Conservation (phyloP, 2,113 vertebrate genomes). For the Sigmodon hispidus region DNA sequence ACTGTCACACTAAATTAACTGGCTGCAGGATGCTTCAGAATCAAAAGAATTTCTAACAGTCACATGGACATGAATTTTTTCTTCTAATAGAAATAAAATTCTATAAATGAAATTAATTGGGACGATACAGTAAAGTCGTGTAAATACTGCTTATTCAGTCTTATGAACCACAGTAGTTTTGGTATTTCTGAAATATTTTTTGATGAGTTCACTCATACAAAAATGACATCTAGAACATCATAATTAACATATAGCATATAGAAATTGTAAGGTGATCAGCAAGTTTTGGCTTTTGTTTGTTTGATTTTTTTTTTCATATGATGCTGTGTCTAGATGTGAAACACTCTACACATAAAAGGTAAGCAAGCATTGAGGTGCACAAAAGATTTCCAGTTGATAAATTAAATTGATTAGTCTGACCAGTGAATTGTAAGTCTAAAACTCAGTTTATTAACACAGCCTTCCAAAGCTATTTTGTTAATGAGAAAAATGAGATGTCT, state of each 20-base stretch:
- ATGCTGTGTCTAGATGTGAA: not conserved
- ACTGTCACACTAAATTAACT: conserved; percentile 65
- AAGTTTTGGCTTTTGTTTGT: not conserved
- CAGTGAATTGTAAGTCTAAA: not conserved
- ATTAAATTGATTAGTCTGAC: not conserved
- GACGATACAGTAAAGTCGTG: not conserved
- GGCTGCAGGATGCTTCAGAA: conserved; percentile 40
- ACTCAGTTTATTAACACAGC: not conserved
- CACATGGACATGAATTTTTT: not conserved
- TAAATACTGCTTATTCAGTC: not conserved
- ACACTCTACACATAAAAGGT: not conserved
- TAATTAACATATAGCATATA: not conserved
- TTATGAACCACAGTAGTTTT: not conserved
- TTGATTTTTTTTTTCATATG: not conserved
- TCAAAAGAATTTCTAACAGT: conserved; percentile 55
- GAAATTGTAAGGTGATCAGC: not conserved
- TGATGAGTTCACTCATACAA: not conserved
- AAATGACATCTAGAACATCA: not conserved
- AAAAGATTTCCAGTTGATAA: not conserved
- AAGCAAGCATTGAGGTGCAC: not conserved
- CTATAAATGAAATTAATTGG: not conserved
- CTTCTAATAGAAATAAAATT: conserved; percentile 23
- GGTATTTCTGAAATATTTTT: not conserved
- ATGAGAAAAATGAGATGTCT: not conserved
- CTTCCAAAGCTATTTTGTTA: no score